Evolutionary conservation across 2,797 vertebrate genomes (phyloP).

Genomic region (Paramormyrops hopkinsi): DNA sequence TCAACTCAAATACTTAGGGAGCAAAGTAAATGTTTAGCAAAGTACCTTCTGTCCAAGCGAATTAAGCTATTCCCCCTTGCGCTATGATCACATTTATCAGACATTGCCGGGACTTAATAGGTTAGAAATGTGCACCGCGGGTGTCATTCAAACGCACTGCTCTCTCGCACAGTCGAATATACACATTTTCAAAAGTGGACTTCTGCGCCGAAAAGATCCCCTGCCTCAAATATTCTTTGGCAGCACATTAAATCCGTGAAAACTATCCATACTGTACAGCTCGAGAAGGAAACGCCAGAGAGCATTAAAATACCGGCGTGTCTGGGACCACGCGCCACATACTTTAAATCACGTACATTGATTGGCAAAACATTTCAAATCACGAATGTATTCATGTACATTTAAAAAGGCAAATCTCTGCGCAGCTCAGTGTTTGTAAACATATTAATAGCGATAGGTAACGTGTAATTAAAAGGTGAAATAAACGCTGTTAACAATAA

Average conservation of each 20-base stretch:
- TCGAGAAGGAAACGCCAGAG: background rate
- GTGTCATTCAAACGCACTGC: constrained; percentile 38
- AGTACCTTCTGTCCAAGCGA: constrained; percentile 64
- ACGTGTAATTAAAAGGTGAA: background rate
- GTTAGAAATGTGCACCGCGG: constrained; percentile 56
- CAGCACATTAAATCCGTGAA: background rate
- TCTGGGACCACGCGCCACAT: background rate
- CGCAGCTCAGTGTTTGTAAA: background rate
- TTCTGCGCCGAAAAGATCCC: background rate
- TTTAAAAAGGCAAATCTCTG: background rate
- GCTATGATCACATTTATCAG: constrained; percentile 63
- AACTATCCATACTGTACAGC: background rate
- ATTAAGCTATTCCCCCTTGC: constrained; percentile 67
- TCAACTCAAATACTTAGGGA: constrained; percentile 61
- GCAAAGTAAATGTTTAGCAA: constrained; percentile 59
- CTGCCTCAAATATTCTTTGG: background rate
- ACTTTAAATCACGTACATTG: background rate
- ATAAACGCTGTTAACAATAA: background rate
- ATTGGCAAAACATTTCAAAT: background rate
- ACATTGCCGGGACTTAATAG: constrained; percentile 56
- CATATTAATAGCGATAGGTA: background rate
- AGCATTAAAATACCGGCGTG: background rate
- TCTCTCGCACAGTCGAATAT: constrained; percentile 19
- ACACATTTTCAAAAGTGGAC: constrained; percentile 2
- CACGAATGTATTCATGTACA: background rate